These are phyloP conservation scores for Spisula solida DNA, from an alignment of 2,888 invertebrate species.

Conservation along the genomic window DNA sequence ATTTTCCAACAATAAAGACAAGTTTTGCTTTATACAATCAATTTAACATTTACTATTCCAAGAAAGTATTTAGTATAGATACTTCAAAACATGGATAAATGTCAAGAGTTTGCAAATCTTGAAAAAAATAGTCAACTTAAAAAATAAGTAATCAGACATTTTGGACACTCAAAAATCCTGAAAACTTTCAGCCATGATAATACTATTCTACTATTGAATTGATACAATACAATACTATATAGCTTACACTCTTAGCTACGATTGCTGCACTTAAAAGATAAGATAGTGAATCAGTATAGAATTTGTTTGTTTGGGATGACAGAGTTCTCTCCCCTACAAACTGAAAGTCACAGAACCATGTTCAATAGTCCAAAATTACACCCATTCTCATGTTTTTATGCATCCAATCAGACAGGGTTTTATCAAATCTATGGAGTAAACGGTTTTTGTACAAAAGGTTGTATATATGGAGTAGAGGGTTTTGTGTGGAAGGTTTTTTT, in stretches of 20 bases:
- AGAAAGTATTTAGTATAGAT: no score
- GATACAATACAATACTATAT: background rate
- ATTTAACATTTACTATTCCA: no score
- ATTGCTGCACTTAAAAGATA: background rate
- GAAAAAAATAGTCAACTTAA: background rate
- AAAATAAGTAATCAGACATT: background rate
- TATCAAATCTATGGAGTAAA: no score
- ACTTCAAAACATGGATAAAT: no score
- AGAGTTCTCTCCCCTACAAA: conserved; percentile 16
- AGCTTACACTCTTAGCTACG: background rate
- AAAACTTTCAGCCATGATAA: background rate
- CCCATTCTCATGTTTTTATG: background rate
- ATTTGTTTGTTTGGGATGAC: background rate
- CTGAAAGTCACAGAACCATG: background rate
- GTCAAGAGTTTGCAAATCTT: background rate
- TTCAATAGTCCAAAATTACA: background rate
- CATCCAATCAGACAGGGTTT: no score
- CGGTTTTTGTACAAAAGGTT: no score
- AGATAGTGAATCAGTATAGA: background rate
- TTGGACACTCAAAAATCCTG: background rate
- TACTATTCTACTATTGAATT: background rate
- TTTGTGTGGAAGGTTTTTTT: no score
- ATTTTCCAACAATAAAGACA: no score
- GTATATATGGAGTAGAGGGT: no score
- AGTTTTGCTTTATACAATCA: no score